phyloP scores from a whole-genome alignment of 1,140 invertebrate genomes.

The Drosophila mojavensis region DNA sequence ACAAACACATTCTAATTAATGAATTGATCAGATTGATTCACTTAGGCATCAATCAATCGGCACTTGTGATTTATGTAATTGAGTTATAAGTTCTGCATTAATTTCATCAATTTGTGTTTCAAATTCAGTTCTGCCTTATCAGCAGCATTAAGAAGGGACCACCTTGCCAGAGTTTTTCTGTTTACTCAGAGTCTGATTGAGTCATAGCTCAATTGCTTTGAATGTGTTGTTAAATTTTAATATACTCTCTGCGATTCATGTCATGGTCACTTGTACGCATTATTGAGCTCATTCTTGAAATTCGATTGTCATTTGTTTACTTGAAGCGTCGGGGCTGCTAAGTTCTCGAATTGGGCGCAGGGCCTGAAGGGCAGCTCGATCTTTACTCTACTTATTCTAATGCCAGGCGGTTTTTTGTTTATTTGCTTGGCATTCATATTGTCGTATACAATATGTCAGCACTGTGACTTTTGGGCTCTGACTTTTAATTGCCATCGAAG shows the following conservation, averaged over 20 bases:
- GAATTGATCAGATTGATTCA: too few relatives aligned
- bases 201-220: too few relatives aligned
- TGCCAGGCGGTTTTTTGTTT: constrained; percentile 54
- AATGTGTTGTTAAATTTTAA: not conserved
- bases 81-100: constrained; percentile 50
- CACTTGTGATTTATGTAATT: not conserved
- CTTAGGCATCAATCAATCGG: too few relatives aligned
- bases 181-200: constrained; percentile 7
- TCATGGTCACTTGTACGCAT: constrained; percentile 66
- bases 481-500: constrained; percentile 54
- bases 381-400: constrained; percentile 61
- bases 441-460: constrained; percentile 60
- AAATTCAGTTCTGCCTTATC: constrained; percentile 47
- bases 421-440: constrained; percentile 45
- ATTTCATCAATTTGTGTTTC: constrained; percentile 52
- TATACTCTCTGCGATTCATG: constrained; percentile 42
- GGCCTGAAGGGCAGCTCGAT: not conserved
- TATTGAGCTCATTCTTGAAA: constrained; percentile 35
- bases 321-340: constrained; percentile 17
- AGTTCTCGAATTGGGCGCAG: constrained; percentile 24
- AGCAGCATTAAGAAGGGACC: constrained; percentile 46
- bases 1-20: too few relatives aligned
- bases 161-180: constrained; percentile 23
- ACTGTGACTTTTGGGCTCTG: constrained; percentile 40
- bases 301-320: constrained; percentile 49